Evolutionary conservation across 2,113 vertebrate genomes (phyloP).

Genomic region (Sorex fumeus): DNA sequence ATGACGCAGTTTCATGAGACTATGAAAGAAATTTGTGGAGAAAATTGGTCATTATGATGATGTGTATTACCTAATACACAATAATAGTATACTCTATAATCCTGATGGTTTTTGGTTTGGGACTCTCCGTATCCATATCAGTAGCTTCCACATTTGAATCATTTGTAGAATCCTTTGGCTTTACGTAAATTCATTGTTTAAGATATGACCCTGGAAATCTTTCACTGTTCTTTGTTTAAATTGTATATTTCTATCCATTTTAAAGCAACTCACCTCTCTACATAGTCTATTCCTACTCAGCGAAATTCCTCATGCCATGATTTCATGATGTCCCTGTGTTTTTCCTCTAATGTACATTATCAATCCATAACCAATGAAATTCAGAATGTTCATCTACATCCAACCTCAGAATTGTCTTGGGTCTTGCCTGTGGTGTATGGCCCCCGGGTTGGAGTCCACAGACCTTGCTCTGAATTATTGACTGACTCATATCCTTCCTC

Average conservation of each 20-base stretch:
- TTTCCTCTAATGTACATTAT: neutral
- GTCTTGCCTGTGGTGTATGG: neutral
- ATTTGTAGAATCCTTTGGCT: neutral
- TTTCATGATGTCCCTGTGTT: neutral
- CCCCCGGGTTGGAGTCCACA: neutral
- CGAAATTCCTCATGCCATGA: slow-evolving; percentile 8
- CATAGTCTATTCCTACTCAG: neutral
- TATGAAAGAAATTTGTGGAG: neutral
- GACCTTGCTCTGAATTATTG: neutral
- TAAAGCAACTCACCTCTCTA: slow-evolving; percentile 51
- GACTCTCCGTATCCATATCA: slow-evolving; percentile 9
- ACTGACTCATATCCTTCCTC: neutral
- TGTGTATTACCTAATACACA: neutral
- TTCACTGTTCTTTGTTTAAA: neutral
- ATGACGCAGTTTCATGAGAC: neutral
- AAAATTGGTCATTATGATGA: neutral
- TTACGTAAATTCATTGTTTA: neutral
- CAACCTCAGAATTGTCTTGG: neutral
- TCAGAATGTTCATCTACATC: neutral
- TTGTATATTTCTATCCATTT: slow-evolving; percentile 6
- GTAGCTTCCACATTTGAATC: neutral
- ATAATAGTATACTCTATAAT: neutral
- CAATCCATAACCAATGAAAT: slow-evolving; percentile 8
- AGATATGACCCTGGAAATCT: neutral
- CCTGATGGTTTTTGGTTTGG: neutral